Percentiles rank a stretch among this genome's conserved stretches.
Conservation (phyloP, 1,140 invertebrate genomes). For the Pseudomyrmex concolor region DNA sequence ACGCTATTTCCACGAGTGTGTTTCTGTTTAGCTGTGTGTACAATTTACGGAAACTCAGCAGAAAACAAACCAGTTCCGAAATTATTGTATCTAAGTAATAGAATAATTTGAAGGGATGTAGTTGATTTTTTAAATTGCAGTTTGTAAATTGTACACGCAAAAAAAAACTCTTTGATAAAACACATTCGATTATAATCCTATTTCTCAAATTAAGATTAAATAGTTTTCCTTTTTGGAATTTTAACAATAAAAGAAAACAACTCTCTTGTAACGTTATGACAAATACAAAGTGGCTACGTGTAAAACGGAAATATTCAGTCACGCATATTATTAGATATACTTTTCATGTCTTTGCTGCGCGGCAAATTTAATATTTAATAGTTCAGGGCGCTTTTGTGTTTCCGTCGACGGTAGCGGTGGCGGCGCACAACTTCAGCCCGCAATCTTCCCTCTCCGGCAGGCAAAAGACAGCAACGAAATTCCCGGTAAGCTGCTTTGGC, state of each 20-base stretch:
- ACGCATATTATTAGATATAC: slow-evolving; percentile 44
- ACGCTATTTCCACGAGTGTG: background rate
- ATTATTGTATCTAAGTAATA: background rate
- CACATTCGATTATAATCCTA: too few species aligned
- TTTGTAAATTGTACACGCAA: too few species aligned
- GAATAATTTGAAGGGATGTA: too few species aligned
- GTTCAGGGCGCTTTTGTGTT: slow-evolving; percentile 22
- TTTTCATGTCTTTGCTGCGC: slow-evolving; percentile 38
- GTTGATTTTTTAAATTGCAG: too few species aligned
- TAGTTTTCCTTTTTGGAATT: too few species aligned
- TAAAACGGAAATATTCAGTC: slow-evolving; percentile 31
- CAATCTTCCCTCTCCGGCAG: slow-evolving; percentile 23
- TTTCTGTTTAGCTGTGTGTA: slow-evolving; percentile 4
- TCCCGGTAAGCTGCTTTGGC: slow-evolving; percentile 48
- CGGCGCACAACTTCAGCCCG: slow-evolving; percentile 36
- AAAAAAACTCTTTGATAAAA: too few species aligned
- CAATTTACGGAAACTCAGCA: background rate
- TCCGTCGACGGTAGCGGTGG: background rate
- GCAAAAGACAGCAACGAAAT: slow-evolving; percentile 56
- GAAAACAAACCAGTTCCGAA: background rate
- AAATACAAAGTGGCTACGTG: background rate
- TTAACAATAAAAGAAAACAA: too few species aligned
- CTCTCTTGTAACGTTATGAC: background rate
- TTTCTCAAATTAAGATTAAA: too few species aligned
- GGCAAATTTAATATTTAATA: slow-evolving; percentile 55